Percentiles rank a stretch among this genome's conserved stretches.
These are phyloP conservation scores for Chymomyza fuscimana DNA, from an alignment of 2,888 invertebrate species.

Conservation along the genomic window DNA sequence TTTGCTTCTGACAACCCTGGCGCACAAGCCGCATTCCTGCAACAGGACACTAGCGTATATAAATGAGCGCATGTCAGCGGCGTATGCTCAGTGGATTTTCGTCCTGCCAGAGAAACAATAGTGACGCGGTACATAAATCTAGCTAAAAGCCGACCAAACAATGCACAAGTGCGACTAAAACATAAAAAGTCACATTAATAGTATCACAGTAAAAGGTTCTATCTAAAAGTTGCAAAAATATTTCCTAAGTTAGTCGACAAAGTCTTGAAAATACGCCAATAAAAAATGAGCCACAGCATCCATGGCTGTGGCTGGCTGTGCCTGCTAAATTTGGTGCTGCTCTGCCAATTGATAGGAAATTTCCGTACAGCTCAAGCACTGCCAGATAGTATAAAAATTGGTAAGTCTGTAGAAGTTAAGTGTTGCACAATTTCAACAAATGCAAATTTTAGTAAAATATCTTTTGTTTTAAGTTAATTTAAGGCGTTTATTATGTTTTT, in stretches of 20 bases:
- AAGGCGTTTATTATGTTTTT: constrained; percentile 4
- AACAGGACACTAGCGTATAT: constrained; percentile 57
- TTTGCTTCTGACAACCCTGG: constrained; percentile 15
- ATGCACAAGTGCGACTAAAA: constrained; percentile 39
- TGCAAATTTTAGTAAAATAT: constrained; percentile 30
- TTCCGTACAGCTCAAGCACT: constrained; percentile 54
- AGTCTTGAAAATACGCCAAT: constrained; percentile 40
- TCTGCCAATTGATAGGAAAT: constrained; percentile 37
- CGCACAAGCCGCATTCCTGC: constrained; percentile 30
- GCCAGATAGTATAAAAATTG: constrained; percentile 78
- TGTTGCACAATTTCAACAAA: neutral
- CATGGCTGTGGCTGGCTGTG: constrained; percentile 21
- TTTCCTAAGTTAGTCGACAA: constrained; percentile 1
- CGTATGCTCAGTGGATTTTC: constrained; percentile 55
- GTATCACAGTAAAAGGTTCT: neutral
- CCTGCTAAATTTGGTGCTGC: constrained; percentile 32
- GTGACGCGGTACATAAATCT: constrained; percentile 2
- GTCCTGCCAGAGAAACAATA: constrained; percentile 15
- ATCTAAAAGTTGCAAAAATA: constrained; percentile 11
- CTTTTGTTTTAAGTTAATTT: neutral
- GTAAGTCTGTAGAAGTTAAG: constrained; percentile 51
- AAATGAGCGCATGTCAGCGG: constrained; percentile 45
- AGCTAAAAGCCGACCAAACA: constrained; percentile 8
- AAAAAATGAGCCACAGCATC: constrained; percentile 3
- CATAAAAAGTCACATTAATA: constrained; percentile 5